Evolutionary conservation across 2,113 vertebrate genomes (phyloP), one percentile per base, ranked within the genome.

Genomic region (Anolis sagrei): DNA sequence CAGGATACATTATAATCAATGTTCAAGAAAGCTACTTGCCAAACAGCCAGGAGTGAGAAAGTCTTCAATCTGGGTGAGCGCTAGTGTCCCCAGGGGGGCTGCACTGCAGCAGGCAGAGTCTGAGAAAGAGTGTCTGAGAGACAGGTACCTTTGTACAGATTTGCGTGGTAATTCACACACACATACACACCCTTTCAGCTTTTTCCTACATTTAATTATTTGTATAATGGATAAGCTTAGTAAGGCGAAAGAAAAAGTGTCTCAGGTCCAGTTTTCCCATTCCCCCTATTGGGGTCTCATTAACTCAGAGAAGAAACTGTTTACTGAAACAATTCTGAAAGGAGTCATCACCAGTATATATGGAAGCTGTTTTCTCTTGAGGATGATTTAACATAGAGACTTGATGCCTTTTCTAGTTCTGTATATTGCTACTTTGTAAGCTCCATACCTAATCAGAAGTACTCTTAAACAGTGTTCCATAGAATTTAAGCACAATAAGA

Each of bases 1-100:
- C 85, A 51, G 36, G 58, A 75, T 78, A 58, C 27, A 61, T 89
- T 86, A 49, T 79, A 61, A 70, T n/a, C 68, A 70, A 11, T n/a
- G n/a, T 72, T 19, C 32, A 19, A 34, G n/a, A 72, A 36, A 27
- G 34, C 62, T 16, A 66, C 61, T 64, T 79, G 61, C 77, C 77
- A 44, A 39, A 62, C 64, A 79, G 23, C 76, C 23, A 79, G 34
- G 36, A 64, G 36, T 36, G 39, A 29, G 58, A 66, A 66, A 79
- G 34, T 44, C 61, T 62, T 64, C 64, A 61, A 44, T 64, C 36
- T 64, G 25, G 39, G 39, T 11, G 36, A 64, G 25, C 32, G 44
- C 64, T 14, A 66, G 64, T 79, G 78, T 79, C 23, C 34, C 61
- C 29, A 79, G 78, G 61, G 36, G 64, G 39, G 39, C 39, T 66